These are phyloP conservation scores for Limnothrissa miodon DNA, from an alignment of 2,113 vertebrate genomes.

Conservation along the genomic window DNA sequence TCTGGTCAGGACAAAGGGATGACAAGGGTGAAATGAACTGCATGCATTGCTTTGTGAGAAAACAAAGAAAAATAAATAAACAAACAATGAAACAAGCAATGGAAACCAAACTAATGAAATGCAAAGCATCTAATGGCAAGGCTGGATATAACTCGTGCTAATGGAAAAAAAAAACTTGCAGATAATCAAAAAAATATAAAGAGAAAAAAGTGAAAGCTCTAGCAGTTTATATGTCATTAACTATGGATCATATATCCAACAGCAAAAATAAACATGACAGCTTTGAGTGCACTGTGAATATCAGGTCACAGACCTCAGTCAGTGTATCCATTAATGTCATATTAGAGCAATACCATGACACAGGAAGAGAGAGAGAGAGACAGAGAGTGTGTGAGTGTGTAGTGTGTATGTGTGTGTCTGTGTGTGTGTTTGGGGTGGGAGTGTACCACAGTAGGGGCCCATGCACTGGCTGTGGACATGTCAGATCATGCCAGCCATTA, in stretches of 20 bases:
- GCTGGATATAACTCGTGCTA: background rate
- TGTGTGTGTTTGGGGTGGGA: too few species aligned
- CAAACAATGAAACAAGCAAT: constrained; percentile 67
- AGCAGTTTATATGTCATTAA: background rate
- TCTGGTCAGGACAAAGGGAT: constrained; percentile 99
- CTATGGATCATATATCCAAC: background rate
- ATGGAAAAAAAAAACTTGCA: background rate
- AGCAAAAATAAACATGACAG: background rate
- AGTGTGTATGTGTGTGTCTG: too few species aligned
- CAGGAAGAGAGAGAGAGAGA: background rate
- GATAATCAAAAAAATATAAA: background rate
- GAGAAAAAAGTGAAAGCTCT: background rate
- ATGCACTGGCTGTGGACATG: background rate
- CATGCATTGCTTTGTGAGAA: constrained; percentile 81
- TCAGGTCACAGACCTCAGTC: background rate
- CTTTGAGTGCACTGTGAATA: background rate
- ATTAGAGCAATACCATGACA: background rate
- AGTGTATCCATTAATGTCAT: background rate
- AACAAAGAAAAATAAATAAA: constrained; percentile 66
- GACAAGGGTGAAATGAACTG: constrained; percentile 91
- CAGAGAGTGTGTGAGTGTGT: too few species aligned
- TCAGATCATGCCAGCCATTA: background rate
- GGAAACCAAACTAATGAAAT: constrained; percentile 4
- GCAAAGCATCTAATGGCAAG: background rate
- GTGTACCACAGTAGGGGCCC: background rate